phyloP scores from a whole-genome alignment of 2,888 invertebrate species.

The Lithophane socia region DNA sequence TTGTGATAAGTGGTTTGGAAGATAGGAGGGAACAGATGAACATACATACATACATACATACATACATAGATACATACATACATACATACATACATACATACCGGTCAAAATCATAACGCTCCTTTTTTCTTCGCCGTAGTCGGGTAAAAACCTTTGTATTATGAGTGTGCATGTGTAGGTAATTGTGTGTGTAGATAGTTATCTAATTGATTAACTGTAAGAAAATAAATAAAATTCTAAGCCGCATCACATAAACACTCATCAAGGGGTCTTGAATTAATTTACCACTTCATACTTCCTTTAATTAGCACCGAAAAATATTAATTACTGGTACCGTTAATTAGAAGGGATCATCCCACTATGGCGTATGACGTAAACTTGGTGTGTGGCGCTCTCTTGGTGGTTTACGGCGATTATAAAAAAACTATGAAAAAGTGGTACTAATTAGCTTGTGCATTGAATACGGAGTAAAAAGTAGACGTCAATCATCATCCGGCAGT shows the following conservation, averaged over 20 bases:
- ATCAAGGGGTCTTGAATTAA: conserved; percentile 54
- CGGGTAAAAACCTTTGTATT: too few relatives aligned
- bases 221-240: background rate
- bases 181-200: too few relatives aligned
- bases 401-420: conserved; percentile 27
- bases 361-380: background rate
- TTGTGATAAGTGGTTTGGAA: too few relatives aligned
- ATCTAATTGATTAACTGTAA: background rate
- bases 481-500: too few relatives aligned
- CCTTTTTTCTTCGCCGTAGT: too few relatives aligned
- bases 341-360: conserved; percentile 34
- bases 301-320: conserved; percentile 65
- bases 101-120: too few relatives aligned
- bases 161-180: too few relatives aligned
- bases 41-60: too few relatives aligned
- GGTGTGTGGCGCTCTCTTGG: conserved; percentile 38
- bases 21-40: too few relatives aligned
- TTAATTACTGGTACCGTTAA: conserved; percentile 60
- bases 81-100: too few relatives aligned
- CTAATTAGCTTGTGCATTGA: conserved; percentile 34
- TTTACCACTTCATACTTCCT: conserved; percentile 65
- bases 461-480: background rate
- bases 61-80: too few relatives aligned
- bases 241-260: conserved; percentile 10
- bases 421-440: conserved; percentile 21